Base-by-base conservation (phyloP, 1,140 invertebrate species). In the Coenobita brevimanus region DNA sequence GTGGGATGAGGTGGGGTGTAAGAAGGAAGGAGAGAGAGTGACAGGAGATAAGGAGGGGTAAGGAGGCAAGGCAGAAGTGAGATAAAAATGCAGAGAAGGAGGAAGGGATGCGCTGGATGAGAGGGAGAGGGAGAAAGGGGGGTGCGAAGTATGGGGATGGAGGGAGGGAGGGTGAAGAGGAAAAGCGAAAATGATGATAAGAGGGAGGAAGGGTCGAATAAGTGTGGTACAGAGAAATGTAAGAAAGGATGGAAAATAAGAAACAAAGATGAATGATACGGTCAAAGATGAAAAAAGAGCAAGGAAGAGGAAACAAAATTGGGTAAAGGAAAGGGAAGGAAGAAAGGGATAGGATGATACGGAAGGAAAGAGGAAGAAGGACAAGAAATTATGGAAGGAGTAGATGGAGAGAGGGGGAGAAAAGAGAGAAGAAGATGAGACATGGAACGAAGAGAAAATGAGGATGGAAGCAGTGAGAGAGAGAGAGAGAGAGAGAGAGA, bases 391-490 rank as follows among this genome's bases (percentile, higher is more conserved):
- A 27, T 13, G n/a, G 33, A 50, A 79, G 76, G 46, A 43, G 46
- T 15, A 57, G 76, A 57, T 10, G 46, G 43, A 78, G 76, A 57
- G 76, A 79, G 46, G 46, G 76, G 54, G 46, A 30, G 76, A 79
- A n/a, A 3, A 15, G 13, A 4, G 21, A 43, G 17, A 36, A 10
- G 30, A 75, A 75, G 38, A 27, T 15, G 27, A 17, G 8, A 17
- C 64, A 17, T 27, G 27, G 10, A 17, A 17, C 10, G 27, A 41
- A 41, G 33, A 4, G 33, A 36, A 10, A 33, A 41, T 13, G 38
- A 75, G 21, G 71, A 33, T 3, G 3, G 4, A 75, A 36, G 27
- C 6, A 41, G 38, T 33, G 10, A 4, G 36, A 33, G 36, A 33
- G 33, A 75, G 38, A 33, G 21, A 8, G 10, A 75, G 21, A 13